A percentile compares a stretch with the other conserved stretches of the same genome.
phyloP scores from a whole-genome alignment of 2,113 vertebrate species.

The Xiphophorus maculatus region DNA sequence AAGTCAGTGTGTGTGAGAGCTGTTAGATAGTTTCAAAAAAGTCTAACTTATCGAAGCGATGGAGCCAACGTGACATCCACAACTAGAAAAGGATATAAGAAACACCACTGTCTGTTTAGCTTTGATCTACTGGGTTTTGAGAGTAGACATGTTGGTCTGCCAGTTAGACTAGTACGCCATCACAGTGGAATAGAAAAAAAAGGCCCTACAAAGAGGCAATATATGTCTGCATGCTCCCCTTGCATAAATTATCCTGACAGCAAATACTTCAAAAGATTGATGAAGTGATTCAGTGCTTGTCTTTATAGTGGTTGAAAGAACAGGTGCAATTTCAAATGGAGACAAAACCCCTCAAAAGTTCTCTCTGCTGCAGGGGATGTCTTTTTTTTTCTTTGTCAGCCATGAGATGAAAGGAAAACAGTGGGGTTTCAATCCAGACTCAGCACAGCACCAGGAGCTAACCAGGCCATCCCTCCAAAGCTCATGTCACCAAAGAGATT shows the following conservation, averaged over 20 bases:
- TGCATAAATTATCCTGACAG: constrained; percentile 70
- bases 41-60: constrained; percentile 8
- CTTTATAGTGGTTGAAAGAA: constrained; percentile 51
- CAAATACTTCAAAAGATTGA: constrained; percentile 64
- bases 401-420: constrained; percentile 65
- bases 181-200: constrained; percentile 29
- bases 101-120: constrained; percentile 41
- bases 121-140: constrained; percentile 46
- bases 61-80: constrained; percentile 31
- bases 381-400: constrained; percentile 37
- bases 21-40: background rate
- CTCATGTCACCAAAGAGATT: constrained; percentile 73
- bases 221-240: constrained; percentile 46
- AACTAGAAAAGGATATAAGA: constrained; percentile 30
- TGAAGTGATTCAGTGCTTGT: constrained; percentile 55
- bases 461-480: constrained; percentile 65
- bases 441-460: constrained; percentile 65
- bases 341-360: constrained; percentile 61
- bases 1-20: constrained; percentile 1
- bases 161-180: constrained; percentile 47
- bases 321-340: constrained; percentile 66
- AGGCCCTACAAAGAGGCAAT: constrained; percentile 37
- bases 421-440: constrained; percentile 60
- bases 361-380: constrained; percentile 40
- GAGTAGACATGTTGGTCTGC: constrained; percentile 44